Conservation (phyloP, 1,140 invertebrate genomes). For the Drosophila sechellia region DNA sequence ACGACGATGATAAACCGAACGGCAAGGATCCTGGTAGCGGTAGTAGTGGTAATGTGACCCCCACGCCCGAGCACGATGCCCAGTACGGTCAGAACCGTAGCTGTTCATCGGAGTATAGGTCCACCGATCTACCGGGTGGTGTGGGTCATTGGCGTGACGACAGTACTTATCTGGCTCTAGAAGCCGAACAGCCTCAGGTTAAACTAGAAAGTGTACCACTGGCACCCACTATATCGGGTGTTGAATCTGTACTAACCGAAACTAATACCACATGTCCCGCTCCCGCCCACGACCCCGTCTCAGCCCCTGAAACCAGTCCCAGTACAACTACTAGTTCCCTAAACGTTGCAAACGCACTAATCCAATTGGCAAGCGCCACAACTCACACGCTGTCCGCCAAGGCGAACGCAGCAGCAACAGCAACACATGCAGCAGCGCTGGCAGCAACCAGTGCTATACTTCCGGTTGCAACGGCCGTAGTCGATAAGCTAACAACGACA, state of each 20-base stretch:
- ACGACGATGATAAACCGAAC: slow-evolving; percentile 85
- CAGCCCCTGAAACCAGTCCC: slow-evolving; percentile 61
- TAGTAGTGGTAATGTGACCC: slow-evolving; percentile 87
- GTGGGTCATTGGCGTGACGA: slow-evolving; percentile 93
- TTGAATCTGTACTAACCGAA: slow-evolving; percentile 60
- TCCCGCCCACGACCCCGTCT: slow-evolving; percentile 7
- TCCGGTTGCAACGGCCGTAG: slow-evolving; percentile 64
- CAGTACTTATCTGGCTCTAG: slow-evolving; percentile 89
- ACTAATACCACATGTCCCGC: slow-evolving; percentile 48
- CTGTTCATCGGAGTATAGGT: slow-evolving; percentile 88
- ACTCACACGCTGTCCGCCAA: slow-evolving; percentile 72
- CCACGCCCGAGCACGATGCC: slow-evolving; percentile 82
- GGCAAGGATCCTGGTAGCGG: slow-evolving; percentile 87
- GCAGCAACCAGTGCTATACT: slow-evolving; percentile 62
- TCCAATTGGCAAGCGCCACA: slow-evolving; percentile 83
- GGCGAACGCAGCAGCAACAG: slow-evolving; percentile 71
- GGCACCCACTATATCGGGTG: slow-evolving; percentile 36
- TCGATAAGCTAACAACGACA: slow-evolving; percentile 58
- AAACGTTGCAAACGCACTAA: slow-evolving; percentile 81
- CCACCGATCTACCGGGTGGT: slow-evolving; percentile 90
- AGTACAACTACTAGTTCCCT: slow-evolving; percentile 57
- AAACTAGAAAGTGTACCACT: slow-evolving; percentile 39
- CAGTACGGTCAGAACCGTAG: slow-evolving; percentile 79
- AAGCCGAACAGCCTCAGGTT: slow-evolving; percentile 64
- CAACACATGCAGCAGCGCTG: slow-evolving; percentile 68